Percentiles rank a stretch among this genome's conserved stretches.
Conservation (phyloP, 2,797 vertebrate species). For the Gambelia wislizenii region DNA sequence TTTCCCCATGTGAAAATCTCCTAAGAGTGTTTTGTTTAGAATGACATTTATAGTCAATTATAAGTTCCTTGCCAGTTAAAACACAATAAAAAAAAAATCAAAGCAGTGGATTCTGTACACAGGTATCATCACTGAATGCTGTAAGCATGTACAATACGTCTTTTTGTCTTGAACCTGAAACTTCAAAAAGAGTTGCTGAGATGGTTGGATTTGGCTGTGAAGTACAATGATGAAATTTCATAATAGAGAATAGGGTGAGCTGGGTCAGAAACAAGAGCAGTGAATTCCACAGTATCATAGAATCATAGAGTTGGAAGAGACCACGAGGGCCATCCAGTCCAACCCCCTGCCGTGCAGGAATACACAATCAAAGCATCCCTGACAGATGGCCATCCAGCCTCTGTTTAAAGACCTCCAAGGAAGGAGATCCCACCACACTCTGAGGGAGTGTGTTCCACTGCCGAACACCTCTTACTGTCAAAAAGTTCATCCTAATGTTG, state of each 20-base stretch:
- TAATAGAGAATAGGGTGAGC: neutral
- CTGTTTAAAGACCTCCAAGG: too few relatives aligned
- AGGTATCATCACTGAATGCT: neutral
- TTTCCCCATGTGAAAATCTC: too few relatives aligned
- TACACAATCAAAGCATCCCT: too few relatives aligned
- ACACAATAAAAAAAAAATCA: conserved; percentile 13
- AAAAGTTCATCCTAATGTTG: too few relatives aligned
- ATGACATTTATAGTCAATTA: neutral
- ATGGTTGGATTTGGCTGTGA: neutral
- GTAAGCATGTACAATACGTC: neutral
- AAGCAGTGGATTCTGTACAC: neutral
- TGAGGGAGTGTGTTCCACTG: too few relatives aligned
- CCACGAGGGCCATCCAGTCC: too few relatives aligned
- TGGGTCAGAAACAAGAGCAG: neutral
- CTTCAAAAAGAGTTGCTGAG: neutral
- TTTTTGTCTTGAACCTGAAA: conserved; percentile 16
- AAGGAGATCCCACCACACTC: too few relatives aligned
- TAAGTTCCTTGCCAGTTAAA: neutral
- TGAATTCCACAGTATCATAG: too few relatives aligned
- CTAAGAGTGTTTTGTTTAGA: conserved; percentile 16
- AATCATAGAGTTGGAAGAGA: too few relatives aligned
- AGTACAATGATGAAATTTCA: neutral
- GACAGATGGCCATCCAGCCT: too few relatives aligned
- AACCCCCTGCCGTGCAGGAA: too few relatives aligned
- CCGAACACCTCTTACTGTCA: too few relatives aligned